Conservation (phyloP, 2,113 vertebrate species). For the Pomatorhinus ruficollis region DNA sequence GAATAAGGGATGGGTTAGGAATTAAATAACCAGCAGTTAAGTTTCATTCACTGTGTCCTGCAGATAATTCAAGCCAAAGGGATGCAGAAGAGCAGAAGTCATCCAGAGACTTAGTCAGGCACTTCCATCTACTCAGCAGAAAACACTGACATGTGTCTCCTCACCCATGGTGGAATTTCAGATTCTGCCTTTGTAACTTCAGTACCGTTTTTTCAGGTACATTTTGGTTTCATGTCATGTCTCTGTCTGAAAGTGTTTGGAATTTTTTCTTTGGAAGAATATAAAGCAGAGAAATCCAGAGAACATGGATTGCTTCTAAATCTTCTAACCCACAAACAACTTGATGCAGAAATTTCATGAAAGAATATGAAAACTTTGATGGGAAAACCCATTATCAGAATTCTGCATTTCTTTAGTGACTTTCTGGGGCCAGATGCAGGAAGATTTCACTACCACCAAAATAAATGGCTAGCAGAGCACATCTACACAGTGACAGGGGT, state of each 20-base stretch:
- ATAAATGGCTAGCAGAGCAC: neutral
- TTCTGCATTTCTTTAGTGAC: neutral
- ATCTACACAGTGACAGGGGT: neutral
- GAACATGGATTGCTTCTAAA: neutral
- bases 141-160: neutral
- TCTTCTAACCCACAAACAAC: neutral
- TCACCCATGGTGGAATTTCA: neutral
- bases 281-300: neutral
- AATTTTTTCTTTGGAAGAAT: neutral
- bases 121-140: neutral
- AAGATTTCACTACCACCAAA: neutral
- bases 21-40: neutral
- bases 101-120: neutral
- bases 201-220: fast-evolving
- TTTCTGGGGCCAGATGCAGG: neutral
- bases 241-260: neutral
- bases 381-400: neutral
- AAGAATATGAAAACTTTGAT: neutral
- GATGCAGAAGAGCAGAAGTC: neutral
- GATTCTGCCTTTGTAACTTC: neutral
- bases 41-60: neutral
- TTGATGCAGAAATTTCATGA: neutral
- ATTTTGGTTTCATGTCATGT: neutral
- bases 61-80: neutral
- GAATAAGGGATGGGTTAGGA: neutral